Conservation (phyloP, 2,113 vertebrate species). For the Plecotus auritus region DNA sequence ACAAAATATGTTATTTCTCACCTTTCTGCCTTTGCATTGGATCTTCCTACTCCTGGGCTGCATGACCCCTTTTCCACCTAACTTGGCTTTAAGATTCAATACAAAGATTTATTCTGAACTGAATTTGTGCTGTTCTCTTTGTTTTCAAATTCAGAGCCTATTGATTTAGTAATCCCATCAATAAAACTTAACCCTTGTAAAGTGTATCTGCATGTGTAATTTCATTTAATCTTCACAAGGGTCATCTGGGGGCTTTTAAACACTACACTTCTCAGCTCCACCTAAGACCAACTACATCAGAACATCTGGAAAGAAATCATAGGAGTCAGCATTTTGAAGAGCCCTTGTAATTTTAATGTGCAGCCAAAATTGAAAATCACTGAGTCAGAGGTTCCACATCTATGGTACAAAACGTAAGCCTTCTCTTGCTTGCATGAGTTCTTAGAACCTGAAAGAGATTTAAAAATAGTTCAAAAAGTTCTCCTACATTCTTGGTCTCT, state of each 20-base stretch:
- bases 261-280: background rate
- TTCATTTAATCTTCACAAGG: constrained; percentile 16
- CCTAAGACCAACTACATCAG: background rate
- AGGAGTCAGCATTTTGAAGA: background rate
- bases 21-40: background rate
- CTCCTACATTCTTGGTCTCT: background rate
- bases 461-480: background rate
- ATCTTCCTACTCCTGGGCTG: background rate
- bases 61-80: background rate
- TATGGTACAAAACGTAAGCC: background rate
- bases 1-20: background rate
- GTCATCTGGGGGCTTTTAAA: background rate
- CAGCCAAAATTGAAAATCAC: background rate
- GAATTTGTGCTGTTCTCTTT: background rate
- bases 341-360: background rate
- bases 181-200: constrained; percentile 20
- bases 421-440: background rate
- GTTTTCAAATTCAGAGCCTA: background rate
- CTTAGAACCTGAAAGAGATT: background rate
- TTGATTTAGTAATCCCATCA: constrained; percentile 26
- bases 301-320: background rate
- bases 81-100: background rate
- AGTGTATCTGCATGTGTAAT: background rate
- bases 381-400: background rate
- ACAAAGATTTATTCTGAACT: background rate